phyloP scores from a whole-genome alignment of 2,113 vertebrate genomes.

The Labeo rohita region DNA sequence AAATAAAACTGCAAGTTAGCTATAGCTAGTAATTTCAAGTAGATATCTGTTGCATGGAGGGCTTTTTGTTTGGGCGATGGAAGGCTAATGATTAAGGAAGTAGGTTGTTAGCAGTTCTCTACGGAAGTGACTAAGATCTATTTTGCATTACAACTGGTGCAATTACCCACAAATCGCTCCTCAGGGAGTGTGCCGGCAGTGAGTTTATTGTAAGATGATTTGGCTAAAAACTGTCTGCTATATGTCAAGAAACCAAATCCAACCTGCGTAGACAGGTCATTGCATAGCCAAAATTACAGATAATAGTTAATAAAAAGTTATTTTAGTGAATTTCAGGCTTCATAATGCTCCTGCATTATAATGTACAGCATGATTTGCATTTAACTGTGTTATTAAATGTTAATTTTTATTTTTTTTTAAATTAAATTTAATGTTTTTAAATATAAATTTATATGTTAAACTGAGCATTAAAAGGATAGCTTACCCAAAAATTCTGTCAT shows the following conservation, averaged over 20 bases:
- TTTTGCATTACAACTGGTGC: not conserved
- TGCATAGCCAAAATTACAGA: not conserved
- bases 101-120: not conserved
- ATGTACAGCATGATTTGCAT: not conserved
- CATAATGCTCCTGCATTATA: not conserved
- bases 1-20: not conserved
- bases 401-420: no score
- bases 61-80: not conserved
- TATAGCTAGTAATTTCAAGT: not conserved
- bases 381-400: not conserved
- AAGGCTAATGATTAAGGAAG: not conserved
- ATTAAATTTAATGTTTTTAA: not conserved
- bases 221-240: no score
- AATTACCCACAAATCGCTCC: not conserved
- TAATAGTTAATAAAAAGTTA: not conserved
- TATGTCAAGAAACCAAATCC: not conserved
- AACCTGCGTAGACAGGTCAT: not conserved
- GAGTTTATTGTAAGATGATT: not conserved
- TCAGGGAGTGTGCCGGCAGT: not conserved
- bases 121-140: not conserved
- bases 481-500: no score
- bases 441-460: not conserved
- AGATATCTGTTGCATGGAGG: not conserved
- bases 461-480: no score
- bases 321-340: not conserved